Base-by-base conservation (phyloP, 1,140 invertebrate genomes). In the Drosophila pruinosa region DNA sequence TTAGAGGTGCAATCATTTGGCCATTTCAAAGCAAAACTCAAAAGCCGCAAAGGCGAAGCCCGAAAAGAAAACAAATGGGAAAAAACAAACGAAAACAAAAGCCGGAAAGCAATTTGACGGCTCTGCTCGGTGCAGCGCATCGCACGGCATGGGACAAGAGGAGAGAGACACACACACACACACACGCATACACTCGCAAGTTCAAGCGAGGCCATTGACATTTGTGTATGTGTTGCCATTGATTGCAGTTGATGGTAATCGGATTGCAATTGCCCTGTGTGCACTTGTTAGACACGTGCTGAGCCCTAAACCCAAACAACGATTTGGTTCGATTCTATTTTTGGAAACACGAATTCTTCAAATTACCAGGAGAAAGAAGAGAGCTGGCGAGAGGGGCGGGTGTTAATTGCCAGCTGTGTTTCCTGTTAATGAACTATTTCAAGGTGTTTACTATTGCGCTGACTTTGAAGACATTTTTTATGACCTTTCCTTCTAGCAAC, bases 91-190 rank as follows among this genome's bases (percentile, higher is more conserved):
- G 54, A 85, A 85, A 86, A 86, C 74, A 81, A 86, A 86, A 88
- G 77, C 82, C 82, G 81, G 78, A 88, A 85, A 86, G 81, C 82
- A 81, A 86, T 86, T 86, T 86, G 82, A 88, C 57, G 77, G 81
- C 47, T 73, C 61, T 34, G 12, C 56, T 47, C 43, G 45, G 48
- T 22, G 53, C 26, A 24, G 58, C 52, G 24, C 45, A 50, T 7
- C 22, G 52, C 17, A 74, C 31, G 31, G 52, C n/a, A n/a, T n/a
- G n/a, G n/a, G n/a, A n/a, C n/a, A 2, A 8, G 15, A 10, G 36
- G 34, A 12, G 28, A 10, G 38, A 81, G 31, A 26, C 7, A 34
- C 26, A 34, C 28, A 41, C 17, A 57, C 59, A 43, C 8, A 48
- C 7, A 31, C 7, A 15, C 15, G 52, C 8, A 28, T 10, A 36